Evolutionary conservation across 2,113 vertebrate species (phyloP).

Genomic region (Platichthys flesus): DNA sequence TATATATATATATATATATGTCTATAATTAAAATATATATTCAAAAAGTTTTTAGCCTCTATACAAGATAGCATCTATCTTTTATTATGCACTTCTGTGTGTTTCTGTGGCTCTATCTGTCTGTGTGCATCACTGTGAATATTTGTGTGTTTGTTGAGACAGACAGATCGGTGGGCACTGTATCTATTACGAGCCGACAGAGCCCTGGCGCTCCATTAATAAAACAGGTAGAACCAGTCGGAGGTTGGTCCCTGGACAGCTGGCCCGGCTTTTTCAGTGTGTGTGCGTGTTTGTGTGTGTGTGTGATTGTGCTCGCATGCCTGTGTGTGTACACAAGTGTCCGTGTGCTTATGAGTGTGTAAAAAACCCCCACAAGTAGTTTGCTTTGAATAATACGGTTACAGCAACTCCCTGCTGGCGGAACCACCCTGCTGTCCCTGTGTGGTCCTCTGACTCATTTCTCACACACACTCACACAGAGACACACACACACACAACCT

Average conservation of each 20-base stretch:
- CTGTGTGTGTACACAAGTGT: slow-evolving; percentile 12
- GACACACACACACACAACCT: slow-evolving; percentile 5
- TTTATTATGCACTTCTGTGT: slow-evolving; percentile 26
- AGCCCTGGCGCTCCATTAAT: slow-evolving; percentile 71
- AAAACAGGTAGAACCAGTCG: slow-evolving; percentile 69
- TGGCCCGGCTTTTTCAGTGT: slow-evolving; percentile 59
- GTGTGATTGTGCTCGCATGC: slow-evolving; percentile 14
- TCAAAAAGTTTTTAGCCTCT: background rate
- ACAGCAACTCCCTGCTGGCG: slow-evolving; percentile 56
- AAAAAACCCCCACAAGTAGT: slow-evolving; percentile 62
- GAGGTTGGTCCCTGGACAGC: slow-evolving; percentile 66
- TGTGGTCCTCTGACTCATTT: slow-evolving; percentile 74
- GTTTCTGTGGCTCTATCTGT: slow-evolving; percentile 4
- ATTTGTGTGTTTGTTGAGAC: slow-evolving; percentile 26
- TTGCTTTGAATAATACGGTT: slow-evolving; percentile 68
- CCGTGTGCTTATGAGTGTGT: too few relatives aligned
- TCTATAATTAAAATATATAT: background rate
- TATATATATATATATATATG: too few relatives aligned
- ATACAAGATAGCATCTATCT: background rate
- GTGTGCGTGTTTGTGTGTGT: slow-evolving; percentile 35
- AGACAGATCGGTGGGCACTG: slow-evolving; percentile 60
- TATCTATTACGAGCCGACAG: slow-evolving; percentile 28
- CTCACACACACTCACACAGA: background rate
- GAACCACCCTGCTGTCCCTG: slow-evolving; percentile 59
- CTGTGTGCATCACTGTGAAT: background rate